Percentiles rank a stretch among this genome's conserved stretches.
Evolutionary conservation across 2,888 invertebrate species (phyloP).

Genomic region (Lydus trimaculatus): DNA sequence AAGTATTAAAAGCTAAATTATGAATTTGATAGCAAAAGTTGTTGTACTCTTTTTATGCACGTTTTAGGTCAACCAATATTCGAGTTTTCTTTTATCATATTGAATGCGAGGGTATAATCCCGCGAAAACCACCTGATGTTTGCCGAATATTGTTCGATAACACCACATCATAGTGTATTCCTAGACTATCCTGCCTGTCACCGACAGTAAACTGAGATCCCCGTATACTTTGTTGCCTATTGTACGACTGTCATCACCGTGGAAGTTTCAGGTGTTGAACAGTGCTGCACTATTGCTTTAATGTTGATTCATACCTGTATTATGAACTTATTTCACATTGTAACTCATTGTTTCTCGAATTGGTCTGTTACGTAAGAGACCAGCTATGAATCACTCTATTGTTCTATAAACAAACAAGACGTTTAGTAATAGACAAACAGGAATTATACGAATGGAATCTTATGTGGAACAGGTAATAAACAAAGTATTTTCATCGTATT

Average conservation of each 20-base stretch:
- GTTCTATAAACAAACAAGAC: slow-evolving; percentile 9
- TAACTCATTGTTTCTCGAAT: slow-evolving; percentile 5
- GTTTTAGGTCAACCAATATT: background rate
- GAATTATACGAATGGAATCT: background rate
- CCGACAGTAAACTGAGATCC: slow-evolving; percentile 34
- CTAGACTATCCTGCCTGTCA: slow-evolving; percentile 40
- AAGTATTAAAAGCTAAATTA: no score
- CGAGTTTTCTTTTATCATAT: slow-evolving; percentile 22
- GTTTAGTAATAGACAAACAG: background rate
- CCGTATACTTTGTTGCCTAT: slow-evolving; percentile 45
- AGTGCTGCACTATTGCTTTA: slow-evolving; percentile 7
- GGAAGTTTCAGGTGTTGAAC: slow-evolving; percentile 29
- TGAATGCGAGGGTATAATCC: no score
- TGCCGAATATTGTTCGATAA: slow-evolving; percentile 24
- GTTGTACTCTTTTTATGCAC: no score
- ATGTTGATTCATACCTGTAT: slow-evolving; percentile 27
- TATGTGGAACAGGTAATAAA: background rate
- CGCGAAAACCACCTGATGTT: slow-evolving; percentile 31
- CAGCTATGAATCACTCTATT: slow-evolving; percentile 14
- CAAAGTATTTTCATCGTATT: background rate
- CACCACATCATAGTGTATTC: slow-evolving; percentile 43
- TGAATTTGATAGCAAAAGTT: no score
- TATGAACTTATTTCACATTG: slow-evolving; percentile 18
- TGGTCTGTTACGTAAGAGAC: slow-evolving; percentile 8
- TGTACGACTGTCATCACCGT: slow-evolving; percentile 39